A percentile compares a stretch with the other conserved stretches of the same genome.
These are phyloP conservation scores for Malachius bipustulatus DNA, from an alignment of 2,888 invertebrate species.

Conservation along the genomic window DNA sequence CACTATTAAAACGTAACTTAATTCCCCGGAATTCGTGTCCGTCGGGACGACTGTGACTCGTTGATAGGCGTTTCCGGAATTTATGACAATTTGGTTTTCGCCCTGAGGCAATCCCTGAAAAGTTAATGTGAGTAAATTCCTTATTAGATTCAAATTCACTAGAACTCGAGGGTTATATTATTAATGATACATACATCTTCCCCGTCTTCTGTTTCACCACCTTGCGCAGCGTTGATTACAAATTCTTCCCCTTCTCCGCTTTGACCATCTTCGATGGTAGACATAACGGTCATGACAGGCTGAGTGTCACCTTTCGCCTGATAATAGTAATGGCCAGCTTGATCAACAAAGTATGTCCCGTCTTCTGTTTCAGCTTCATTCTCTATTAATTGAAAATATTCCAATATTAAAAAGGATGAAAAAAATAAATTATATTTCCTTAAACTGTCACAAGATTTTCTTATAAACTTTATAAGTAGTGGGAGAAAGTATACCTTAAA, in stretches of 20 bases:
- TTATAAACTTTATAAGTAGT: not conserved
- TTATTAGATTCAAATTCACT: not conserved
- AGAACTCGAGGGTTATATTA: not conserved
- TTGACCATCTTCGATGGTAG: conserved; percentile 36
- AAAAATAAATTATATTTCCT: not conserved
- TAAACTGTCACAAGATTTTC: not conserved
- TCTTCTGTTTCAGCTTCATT: conserved; percentile 42
- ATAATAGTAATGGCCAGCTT: conserved; percentile 72
- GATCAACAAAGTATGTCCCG: conserved; percentile 71
- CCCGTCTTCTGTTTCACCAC: conserved; percentile 33
- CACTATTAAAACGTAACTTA: conserved; percentile 80
- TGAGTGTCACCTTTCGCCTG: conserved; percentile 56
- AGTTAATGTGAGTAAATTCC: conserved; percentile 9
- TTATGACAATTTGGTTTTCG: conserved; percentile 41
- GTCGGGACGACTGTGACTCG: conserved; percentile 77
- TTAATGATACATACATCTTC: conserved; percentile 22
- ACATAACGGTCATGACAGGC: conserved; percentile 51
- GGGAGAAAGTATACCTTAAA: too few species aligned
- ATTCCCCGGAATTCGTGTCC: conserved; percentile 61
- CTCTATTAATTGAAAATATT: conserved; percentile 17
- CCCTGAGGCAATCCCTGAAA: conserved; percentile 16
- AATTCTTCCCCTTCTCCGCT: conserved; percentile 40
- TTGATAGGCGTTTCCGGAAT: conserved; percentile 56
- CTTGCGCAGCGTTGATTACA: conserved; percentile 40
- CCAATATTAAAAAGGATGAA: not conserved